Evolutionary conservation across 2,888 invertebrate genomes (phyloP), one percentile per base, ranked within the genome.

Genomic region (Hipparchia semele): DNA sequence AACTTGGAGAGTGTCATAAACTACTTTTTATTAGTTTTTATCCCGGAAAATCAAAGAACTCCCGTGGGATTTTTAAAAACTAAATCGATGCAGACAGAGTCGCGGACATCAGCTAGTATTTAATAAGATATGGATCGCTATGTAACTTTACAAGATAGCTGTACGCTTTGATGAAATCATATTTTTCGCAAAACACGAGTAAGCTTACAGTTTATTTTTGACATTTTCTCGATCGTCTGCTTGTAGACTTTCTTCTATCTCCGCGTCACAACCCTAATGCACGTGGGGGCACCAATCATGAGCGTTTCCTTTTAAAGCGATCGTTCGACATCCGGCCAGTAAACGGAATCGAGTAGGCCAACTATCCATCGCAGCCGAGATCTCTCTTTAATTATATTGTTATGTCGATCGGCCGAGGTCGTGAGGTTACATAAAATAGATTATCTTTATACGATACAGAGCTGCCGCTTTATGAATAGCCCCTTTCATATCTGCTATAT

Each of bases 371-470:
- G 77, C 77, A 85, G 81, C 78, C 78, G 78, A 85, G 88, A 90
- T 90, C 90, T 90, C 90, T 87, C 90, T 93, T 92, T 94, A 94
- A 94, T 94, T 92, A 94, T 93, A 93, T 93, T 92, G 93, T 94
- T 90, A 91, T 88, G 86, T 82, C 86, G 86, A 84, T 85, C 84
- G 84, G 82, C 83, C 78, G 88, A 88, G 93, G 93, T 94, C 94
- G 93, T 88, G 92, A 89, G 94, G 93, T 94, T 91, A 92, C 84
- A 90, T 89, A 88, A 92, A 92, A 92, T 91, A 93, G 92, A 93
- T 93, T 92, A 93, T 93, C 93, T 91, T 81, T 86, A 87, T 89
- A 89, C 86, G 88, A 85, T 84, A 82, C 83, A 82, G 80, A 82
- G 89, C 89, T 89, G 89, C 90, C 87, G 90, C 88, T 88, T 75